phyloP scores from a whole-genome alignment of 2,797 vertebrate species.

The Staurois parvus region DNA sequence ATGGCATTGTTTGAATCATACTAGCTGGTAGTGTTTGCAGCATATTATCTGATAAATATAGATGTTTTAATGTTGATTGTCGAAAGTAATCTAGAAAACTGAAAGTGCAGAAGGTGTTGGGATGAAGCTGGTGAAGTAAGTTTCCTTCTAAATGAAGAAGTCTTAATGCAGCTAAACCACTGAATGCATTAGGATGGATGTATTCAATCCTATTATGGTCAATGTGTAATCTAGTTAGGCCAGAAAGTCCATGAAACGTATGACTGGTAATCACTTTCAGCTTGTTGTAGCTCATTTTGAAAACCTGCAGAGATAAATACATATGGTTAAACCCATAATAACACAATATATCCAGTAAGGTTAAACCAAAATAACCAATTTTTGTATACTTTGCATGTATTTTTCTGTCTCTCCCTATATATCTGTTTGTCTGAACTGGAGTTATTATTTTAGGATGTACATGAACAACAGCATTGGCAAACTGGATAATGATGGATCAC shows the following conservation, averaged over 20 bases:
- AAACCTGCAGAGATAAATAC: slow-evolving; percentile 77
- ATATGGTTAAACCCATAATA: not conserved
- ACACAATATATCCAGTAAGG: not conserved
- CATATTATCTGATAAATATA: slow-evolving; percentile 89
- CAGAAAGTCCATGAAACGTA: slow-evolving; percentile 84
- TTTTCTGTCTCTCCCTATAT: not conserved
- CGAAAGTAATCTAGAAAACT: slow-evolving; percentile 81
- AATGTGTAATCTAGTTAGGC: slow-evolving; percentile 84
- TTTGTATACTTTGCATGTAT: not conserved
- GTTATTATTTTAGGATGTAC: not conserved
- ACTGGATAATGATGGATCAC: not conserved
- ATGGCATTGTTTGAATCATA: slow-evolving; percentile 78
- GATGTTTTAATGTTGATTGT: slow-evolving; percentile 87
- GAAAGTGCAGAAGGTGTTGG: slow-evolving; percentile 86
- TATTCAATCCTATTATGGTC: slow-evolving; percentile 92
- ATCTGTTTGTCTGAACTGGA: not conserved
- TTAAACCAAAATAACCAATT: slow-evolving; percentile 14
- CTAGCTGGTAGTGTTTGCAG: slow-evolving; percentile 76
- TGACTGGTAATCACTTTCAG: slow-evolving; percentile 77
- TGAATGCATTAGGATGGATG: slow-evolving; percentile 88
- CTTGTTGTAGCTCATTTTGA: slow-evolving; percentile 96
- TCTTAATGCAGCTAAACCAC: slow-evolving; percentile 84
- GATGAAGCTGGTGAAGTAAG: slow-evolving; percentile 85
- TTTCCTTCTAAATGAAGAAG: slow-evolving; percentile 93
- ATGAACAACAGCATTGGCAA: not conserved